Conservation (phyloP, 2,113 vertebrate species). For the Saccopteryx bilineata region DNA sequence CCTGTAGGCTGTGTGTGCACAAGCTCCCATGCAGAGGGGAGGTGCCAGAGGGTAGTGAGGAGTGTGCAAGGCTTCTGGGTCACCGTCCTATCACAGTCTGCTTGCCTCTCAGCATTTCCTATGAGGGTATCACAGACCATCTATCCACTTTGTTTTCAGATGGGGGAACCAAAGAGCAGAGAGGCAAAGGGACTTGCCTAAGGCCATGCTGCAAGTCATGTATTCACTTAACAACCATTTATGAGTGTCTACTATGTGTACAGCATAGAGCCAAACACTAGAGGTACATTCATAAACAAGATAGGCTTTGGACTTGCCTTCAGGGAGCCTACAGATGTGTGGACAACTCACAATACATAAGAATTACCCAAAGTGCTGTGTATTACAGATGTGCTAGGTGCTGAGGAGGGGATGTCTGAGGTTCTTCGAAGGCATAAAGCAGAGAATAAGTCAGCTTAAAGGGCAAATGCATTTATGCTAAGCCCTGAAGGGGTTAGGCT, state of each 20-base stretch:
- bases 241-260: neutral
- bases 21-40: neutral
- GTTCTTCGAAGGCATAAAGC: neutral
- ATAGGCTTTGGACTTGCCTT: neutral
- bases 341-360: neutral
- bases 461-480: neutral
- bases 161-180: conserved; percentile 5
- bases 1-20: neutral
- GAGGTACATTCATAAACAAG: neutral
- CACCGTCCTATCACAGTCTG: neutral
- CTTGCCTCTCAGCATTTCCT: neutral
- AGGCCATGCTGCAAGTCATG: neutral
- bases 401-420: neutral
- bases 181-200: conserved; percentile 4
- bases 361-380: neutral
- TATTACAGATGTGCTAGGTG: neutral
- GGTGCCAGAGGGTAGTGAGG: neutral
- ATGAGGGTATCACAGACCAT: neutral
- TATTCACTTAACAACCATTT: neutral
- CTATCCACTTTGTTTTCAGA: conserved; percentile 3
- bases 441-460: neutral
- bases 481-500: neutral
- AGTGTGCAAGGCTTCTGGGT: neutral
- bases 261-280: too few species aligned
- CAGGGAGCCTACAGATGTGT: neutral